Conservation (phyloP, 2,888 invertebrate species). For the Antheraea assamensis region DNA sequence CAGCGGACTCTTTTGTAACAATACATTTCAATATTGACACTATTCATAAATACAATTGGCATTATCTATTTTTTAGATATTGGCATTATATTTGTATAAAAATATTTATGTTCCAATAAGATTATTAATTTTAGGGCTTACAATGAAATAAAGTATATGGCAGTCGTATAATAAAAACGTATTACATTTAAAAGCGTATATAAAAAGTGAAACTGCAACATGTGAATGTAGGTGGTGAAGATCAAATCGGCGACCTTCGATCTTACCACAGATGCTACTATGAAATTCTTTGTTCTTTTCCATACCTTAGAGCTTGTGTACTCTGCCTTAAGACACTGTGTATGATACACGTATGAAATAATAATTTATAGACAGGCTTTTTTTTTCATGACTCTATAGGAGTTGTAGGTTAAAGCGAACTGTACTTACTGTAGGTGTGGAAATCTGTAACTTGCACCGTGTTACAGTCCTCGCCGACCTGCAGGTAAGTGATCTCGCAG, state of each 20-base stretch:
- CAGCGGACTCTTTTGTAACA: background rate
- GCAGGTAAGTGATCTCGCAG: conserved; percentile 91
- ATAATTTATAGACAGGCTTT: too few species aligned
- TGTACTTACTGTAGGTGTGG: conserved; percentile 88
- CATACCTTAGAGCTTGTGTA: background rate
- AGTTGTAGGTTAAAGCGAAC: background rate
- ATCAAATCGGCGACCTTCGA: too few species aligned
- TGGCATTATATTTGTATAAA: background rate
- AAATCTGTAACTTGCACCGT: conserved; percentile 91
- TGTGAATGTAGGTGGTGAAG: too few species aligned
- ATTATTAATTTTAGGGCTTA: too few species aligned
- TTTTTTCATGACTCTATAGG: too few species aligned
- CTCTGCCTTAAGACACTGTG: background rate
- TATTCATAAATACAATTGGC: background rate
- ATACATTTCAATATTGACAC: conserved; percentile 3
- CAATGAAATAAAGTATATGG: too few species aligned
- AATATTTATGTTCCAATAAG: background rate
- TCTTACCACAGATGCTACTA: too few species aligned
- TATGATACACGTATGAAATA: background rate
- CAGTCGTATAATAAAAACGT: too few species aligned
- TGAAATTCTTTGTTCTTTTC: too few species aligned
- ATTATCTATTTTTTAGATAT: background rate
- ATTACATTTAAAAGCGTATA: too few species aligned
- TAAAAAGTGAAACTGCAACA: too few species aligned
- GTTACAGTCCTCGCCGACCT: conserved; percentile 90